Conservation (phyloP, 2,888 invertebrate genomes). For the Tanypteryx hageni region DNA sequence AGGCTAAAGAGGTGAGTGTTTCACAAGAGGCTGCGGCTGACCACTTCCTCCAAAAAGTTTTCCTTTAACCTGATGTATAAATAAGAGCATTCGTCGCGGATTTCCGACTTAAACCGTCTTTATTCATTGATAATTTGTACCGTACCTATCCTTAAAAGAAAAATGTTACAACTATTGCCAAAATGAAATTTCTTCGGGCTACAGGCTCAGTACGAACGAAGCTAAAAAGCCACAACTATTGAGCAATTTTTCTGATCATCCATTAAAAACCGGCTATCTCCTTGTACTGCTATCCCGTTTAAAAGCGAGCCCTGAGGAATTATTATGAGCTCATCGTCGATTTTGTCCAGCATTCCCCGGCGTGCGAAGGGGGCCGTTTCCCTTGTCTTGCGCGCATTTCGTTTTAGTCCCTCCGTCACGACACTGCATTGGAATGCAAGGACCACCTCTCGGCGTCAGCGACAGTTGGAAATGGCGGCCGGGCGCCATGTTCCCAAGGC, state of each 20-base stretch:
- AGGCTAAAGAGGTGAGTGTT: conserved; percentile 38
- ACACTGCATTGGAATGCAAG: conserved; percentile 59
- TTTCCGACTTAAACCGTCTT: too few species aligned
- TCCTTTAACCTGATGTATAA: too few species aligned
- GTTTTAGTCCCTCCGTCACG: conserved; percentile 47
- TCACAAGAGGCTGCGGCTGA: background rate
- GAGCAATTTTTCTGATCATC: too few species aligned
- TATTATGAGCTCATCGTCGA: background rate
- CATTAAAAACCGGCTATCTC: background rate
- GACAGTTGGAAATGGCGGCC: conserved; percentile 56
- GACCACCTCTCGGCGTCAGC: conserved; percentile 39
- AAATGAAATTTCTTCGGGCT: too few species aligned
- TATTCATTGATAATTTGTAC: too few species aligned
- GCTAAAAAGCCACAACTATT: too few species aligned
- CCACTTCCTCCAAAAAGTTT: too few species aligned
- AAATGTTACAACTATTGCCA: too few species aligned
- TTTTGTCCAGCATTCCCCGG: conserved; percentile 54
- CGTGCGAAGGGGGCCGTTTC: conserved; percentile 31
- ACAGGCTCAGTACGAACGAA: too few species aligned
- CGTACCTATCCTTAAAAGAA: too few species aligned
- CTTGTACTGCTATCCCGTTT: background rate
- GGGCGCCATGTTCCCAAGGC: conserved; percentile 59
- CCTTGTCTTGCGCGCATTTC: conserved; percentile 51
- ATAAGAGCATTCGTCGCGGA: too few species aligned
- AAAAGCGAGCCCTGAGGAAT: background rate